Base-by-base conservation (phyloP, 1,140 invertebrate genomes). In the Bombus breviceps region DNA sequence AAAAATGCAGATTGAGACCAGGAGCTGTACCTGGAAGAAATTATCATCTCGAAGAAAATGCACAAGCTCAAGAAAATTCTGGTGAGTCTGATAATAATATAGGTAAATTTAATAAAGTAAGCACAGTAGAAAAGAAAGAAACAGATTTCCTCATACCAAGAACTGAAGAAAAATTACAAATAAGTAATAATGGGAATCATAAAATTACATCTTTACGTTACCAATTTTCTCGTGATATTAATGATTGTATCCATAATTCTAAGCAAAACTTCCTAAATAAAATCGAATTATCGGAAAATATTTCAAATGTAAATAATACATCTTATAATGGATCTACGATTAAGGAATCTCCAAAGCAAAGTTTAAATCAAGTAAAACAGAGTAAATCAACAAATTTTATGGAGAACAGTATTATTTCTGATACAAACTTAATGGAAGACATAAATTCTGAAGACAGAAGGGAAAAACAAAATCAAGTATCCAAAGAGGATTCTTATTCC, bases 1-100 rank as follows among this genome's bases (percentile, higher is more conserved):
- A 95, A 88, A 95, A 95, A 90, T 95, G 93, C 77, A 92, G 94
- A 88, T 80, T 95, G 77, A 89, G 91, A 79, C 93, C 91, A 71
- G 93, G 92, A 66, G 94, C 94, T 75, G 90, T 95, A 32, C 94
- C 94, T 41, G 85, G 64, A 53, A 88, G 43, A 28, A 85, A 83
- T 47, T 85, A 83, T 39, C 83, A 89, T 57, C 43, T 73, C 9
- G 12, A 83, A 75, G 81, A 84, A n/a, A 77, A 85, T 22, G 66
- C 28, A n/a, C 62, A 81, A 41, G 25, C 39, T 37, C 64, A 85
- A 66, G 83, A 90, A 64, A 43, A 39, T 32, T 81, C 39, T 25
- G n/a, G 74, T 43, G 37, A 73, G 62, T 62, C 22, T 1, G 34
- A 88, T 32, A 18, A 13, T 41, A 41, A 34, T 32, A 80, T 72